Conservation (phyloP, 2,888 invertebrate species). For the Drosophila cognata region DNA sequence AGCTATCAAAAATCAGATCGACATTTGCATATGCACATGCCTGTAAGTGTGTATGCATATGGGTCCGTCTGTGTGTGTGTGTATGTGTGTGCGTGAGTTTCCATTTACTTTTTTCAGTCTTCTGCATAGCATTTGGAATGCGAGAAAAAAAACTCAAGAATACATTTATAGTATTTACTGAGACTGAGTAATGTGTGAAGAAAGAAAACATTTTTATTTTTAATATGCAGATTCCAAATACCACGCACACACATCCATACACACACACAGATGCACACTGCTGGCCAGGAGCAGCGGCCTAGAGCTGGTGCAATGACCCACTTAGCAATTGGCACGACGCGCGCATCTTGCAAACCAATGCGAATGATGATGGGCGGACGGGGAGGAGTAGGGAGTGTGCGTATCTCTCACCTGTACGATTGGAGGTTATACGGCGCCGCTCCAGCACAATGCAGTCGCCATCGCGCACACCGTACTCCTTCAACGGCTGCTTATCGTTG, state of each 20-base stretch:
- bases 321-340: conserved; percentile 21
- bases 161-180: conserved; percentile 28
- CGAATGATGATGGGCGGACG: neutral
- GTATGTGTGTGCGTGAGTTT: conserved; percentile 5
- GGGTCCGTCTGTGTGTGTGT: neutral
- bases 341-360: conserved; percentile 22
- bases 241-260: conserved; percentile 27
- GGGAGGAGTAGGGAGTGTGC: neutral
- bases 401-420: conserved; percentile 52
- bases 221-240: conserved; percentile 56
- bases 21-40: conserved; percentile 24
- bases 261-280: conserved; percentile 1
- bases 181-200: conserved; percentile 25
- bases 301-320: conserved; percentile 59
- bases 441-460: conserved; percentile 95
- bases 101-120: conserved; percentile 26
- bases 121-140: conserved; percentile 50
- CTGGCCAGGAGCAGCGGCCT: conserved; percentile 37
- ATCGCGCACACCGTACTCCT: conserved; percentile 93
- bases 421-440: conserved; percentile 86
- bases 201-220: conserved; percentile 57
- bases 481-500: conserved; percentile 93
- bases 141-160: conserved; percentile 42
- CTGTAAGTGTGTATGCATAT: neutral
- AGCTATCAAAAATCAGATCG: conserved; percentile 47